These are phyloP conservation scores for Thamnophis elegans DNA, from an alignment of 2,797 vertebrate species.

Conservation along the genomic window DNA sequence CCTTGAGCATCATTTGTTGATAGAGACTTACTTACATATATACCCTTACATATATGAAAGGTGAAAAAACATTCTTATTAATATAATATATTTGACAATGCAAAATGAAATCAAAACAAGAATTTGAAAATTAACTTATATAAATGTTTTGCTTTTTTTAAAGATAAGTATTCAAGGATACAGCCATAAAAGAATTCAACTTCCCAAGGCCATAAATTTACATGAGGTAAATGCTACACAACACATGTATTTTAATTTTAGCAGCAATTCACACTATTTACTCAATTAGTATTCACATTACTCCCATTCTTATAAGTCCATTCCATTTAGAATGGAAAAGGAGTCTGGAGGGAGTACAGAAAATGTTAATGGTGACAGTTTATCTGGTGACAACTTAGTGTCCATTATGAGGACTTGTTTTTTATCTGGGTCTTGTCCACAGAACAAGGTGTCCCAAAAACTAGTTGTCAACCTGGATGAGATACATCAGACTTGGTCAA, in stretches of 20 bases:
- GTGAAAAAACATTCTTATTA: background rate
- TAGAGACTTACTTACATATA: background rate
- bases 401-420: conserved; percentile 68
- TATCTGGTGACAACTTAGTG: conserved; percentile 68
- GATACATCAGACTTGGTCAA: conserved; percentile 37
- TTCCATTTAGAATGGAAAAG: background rate
- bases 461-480: conserved; percentile 63
- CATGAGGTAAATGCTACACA: background rate
- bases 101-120: background rate
- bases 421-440: conserved; percentile 74
- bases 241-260: background rate
- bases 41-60: background rate
- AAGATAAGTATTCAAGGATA: background rate
- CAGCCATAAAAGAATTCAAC: background rate
- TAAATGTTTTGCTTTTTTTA: background rate
- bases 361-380: conserved; percentile 72
- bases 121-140: background rate
- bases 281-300: background rate
- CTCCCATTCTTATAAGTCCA: conserved; percentile 28
- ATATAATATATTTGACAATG: background rate
- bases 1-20: background rate
- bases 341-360: conserved; percentile 17
- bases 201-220: background rate
- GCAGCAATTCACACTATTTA: background rate
- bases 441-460: conserved; percentile 62